These are phyloP conservation scores for Adela reaumurella DNA, from an alignment of 2,888 invertebrate genomes.

Conservation along the genomic window DNA sequence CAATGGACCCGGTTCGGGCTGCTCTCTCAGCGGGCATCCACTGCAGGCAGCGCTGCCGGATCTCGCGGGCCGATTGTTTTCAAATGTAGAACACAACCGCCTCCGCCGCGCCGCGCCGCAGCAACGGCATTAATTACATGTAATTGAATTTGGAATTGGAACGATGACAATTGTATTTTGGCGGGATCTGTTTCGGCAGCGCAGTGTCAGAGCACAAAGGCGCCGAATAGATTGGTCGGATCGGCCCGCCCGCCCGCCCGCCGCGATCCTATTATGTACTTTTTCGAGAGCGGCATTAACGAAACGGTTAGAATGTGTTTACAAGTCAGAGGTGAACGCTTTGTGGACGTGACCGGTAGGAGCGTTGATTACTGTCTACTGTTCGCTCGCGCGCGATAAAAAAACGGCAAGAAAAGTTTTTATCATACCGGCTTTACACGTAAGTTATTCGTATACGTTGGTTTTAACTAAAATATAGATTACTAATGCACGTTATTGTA, in stretches of 20 bases:
- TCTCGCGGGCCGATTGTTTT: conserved; percentile 38
- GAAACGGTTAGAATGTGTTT: neutral
- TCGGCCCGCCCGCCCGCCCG: neutral
- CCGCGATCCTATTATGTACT: neutral
- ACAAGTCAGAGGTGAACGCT: neutral
- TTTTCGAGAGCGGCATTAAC: neutral
- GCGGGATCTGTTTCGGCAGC: neutral
- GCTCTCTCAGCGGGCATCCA: no score
- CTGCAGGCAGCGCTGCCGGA: conserved; percentile 26
- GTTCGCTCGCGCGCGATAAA: no score
- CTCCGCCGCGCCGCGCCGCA: conserved; percentile 41
- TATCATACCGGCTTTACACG: no score
- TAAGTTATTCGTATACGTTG: no score
- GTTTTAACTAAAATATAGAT: no score
- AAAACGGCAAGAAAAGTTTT: no score
- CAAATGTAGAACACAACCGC: conserved; percentile 39
- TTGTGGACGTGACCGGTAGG: no score
- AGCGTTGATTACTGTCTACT: no score
- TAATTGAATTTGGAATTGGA: conserved; percentile 66
- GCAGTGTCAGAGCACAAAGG: neutral
- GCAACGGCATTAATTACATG: conserved; percentile 57
- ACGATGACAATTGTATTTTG: conserved; percentile 62
- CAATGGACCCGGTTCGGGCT: no score
- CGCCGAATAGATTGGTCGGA: neutral
- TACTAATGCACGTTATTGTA: no score